Conservation (phyloP, 2,113 vertebrate species). For the Nansenia antarctica region DNA sequence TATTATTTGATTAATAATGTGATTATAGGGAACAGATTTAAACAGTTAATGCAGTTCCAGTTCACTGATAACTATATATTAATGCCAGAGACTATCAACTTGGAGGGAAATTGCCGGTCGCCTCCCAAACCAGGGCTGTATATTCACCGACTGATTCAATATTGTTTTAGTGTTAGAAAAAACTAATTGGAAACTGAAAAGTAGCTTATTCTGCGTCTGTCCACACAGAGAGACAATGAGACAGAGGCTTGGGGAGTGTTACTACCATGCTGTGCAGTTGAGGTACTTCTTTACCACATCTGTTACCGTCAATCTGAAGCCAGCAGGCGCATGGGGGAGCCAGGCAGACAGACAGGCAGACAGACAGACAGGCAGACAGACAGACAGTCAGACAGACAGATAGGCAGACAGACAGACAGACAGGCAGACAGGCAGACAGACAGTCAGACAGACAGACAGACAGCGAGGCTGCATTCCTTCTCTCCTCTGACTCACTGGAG, state of each 20-base stretch:
- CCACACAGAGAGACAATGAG: slow-evolving; percentile 6
- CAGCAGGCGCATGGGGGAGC: slow-evolving; percentile 19
- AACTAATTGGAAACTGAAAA: background rate
- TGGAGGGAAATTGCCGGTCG: background rate
- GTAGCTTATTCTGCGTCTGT: slow-evolving; percentile 19
- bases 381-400: too few species aligned
- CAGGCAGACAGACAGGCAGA: background rate
- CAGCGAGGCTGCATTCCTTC: slow-evolving; percentile 2
- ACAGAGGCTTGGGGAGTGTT: slow-evolving; percentile 19
- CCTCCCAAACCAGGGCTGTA: slow-evolving; percentile 24
- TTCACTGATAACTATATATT: slow-evolving; percentile 52
- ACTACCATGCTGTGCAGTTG: background rate
- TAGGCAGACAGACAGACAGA: too few species aligned
- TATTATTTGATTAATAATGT: slow-evolving; percentile 55
- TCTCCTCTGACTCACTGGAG: background rate
- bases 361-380: background rate
- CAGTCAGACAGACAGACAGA: background rate
- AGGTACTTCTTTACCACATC: slow-evolving; percentile 9
- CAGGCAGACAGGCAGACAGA: background rate
- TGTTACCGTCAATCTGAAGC: slow-evolving; percentile 27
- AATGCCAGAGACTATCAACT: slow-evolving; percentile 30
- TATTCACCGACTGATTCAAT: slow-evolving; percentile 2
- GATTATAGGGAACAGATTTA: slow-evolving; percentile 36
- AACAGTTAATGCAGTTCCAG: slow-evolving; percentile 40
- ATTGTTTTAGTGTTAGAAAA: slow-evolving; percentile 2